These are phyloP conservation scores for Turritopsis dohrnii DNA, from an alignment of 30 jellyfish, hydroid and myxozoan species.

Conservation along the genomic window DNA sequence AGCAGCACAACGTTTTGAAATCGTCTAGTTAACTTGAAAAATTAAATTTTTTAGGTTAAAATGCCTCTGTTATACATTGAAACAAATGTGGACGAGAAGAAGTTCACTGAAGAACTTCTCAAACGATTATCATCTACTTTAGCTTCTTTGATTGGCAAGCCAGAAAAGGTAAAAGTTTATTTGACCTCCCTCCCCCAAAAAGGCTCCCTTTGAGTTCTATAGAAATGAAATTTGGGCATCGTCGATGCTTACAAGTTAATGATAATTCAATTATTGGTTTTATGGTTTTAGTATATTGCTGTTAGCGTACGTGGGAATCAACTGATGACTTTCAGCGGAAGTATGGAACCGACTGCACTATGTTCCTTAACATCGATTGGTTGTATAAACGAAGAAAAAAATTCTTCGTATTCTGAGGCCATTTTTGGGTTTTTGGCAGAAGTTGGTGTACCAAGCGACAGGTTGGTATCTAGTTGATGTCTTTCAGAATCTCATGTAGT, in stretches of 20 bases:
- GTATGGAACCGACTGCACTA: not conserved
- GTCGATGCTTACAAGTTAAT: too few species aligned
- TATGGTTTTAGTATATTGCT: not conserved
- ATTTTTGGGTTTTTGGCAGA: not conserved
- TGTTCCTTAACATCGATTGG: not conserved
- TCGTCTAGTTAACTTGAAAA: too few species aligned
- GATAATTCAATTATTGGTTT: too few species aligned
- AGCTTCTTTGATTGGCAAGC: conserved; percentile 2
- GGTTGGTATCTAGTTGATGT: conserved; percentile 18
- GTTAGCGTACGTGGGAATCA: not conserved
- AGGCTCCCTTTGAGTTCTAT: too few species aligned
- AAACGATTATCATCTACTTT: not conserved
- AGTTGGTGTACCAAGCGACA: conserved; percentile 12
- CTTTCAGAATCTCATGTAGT: too few species aligned
- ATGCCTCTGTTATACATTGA: conserved; percentile 12
- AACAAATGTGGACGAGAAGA: not conserved
- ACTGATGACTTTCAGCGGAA: not conserved
- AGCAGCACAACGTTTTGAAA: too few species aligned
- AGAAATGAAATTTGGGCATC: not conserved
- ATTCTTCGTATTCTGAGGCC: not conserved
- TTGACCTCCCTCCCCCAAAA: too few species aligned
- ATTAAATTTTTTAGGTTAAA: not conserved
- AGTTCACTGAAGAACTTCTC: not conserved
- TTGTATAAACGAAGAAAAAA: conserved; percentile 16
- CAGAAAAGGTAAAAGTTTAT: conserved; percentile 3